Evolutionary conservation across 2,797 vertebrate genomes (phyloP).

Genomic region (Apogon talboti): DNA sequence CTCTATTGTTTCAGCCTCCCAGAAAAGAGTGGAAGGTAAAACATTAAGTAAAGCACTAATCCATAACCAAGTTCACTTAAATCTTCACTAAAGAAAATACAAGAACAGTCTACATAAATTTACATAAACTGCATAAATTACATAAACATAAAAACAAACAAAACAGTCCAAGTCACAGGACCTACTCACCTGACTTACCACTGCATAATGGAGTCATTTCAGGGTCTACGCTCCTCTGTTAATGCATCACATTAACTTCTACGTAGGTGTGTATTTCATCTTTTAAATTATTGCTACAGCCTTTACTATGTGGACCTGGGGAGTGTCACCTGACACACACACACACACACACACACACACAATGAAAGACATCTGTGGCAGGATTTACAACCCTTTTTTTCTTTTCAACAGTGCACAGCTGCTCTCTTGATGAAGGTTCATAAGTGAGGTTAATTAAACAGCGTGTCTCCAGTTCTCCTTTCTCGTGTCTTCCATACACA

Average conservation of each 20-base stretch:
- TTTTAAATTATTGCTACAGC: constrained; percentile 23
- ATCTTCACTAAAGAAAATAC: neutral
- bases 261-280: constrained; percentile 19
- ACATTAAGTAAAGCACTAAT: too few relatives aligned
- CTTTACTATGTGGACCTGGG: constrained; percentile 10
- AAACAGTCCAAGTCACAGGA: constrained; percentile 33
- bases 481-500: constrained; percentile 15
- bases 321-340: constrained; percentile 14
- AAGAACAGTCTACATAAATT: neutral
- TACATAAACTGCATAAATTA: neutral
- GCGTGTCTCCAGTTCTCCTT: constrained; percentile 49
- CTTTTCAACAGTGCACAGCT: constrained; percentile 54
- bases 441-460: constrained; percentile 76
- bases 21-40: too few relatives aligned
- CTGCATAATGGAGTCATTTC: neutral
- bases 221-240: constrained; percentile 7
- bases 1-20: too few relatives aligned
- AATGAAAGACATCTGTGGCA: constrained; percentile 52
- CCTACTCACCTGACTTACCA: constrained; percentile 4
- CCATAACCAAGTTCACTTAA: too few relatives aligned
- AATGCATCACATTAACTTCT: constrained; percentile 38
- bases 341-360: constrained; percentile 8
- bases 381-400: constrained; percentile 18
- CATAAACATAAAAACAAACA: too few relatives aligned
- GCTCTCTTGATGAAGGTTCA: constrained; percentile 64